phyloP scores from a whole-genome alignment of 1,140 invertebrate genomes.

The Gyrodactylus salaris region DNA sequence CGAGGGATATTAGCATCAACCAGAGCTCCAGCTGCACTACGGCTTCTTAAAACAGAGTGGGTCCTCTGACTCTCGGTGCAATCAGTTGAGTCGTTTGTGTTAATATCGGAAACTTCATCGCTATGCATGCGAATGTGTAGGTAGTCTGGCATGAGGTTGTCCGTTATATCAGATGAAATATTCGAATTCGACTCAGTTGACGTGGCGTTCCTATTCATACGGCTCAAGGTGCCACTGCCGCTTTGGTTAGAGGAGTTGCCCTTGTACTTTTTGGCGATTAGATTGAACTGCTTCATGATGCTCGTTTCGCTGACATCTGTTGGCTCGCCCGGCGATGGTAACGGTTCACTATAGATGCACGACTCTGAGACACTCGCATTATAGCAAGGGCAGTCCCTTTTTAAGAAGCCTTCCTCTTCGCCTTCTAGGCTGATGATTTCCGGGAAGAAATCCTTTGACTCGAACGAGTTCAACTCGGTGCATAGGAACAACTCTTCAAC shows the following conservation, averaged over 20 bases:
- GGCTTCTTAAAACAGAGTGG: neutral
- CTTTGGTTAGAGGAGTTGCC: neutral
- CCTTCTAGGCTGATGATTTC: too few species aligned
- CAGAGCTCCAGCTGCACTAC: neutral
- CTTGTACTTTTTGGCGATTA: neutral
- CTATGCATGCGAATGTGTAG: neutral
- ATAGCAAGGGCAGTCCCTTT: too few species aligned
- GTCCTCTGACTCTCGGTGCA: neutral
- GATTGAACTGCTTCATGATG: neutral
- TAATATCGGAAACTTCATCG: neutral
- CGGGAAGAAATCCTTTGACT: too few species aligned
- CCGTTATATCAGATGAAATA: neutral
- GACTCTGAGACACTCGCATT: too few species aligned
- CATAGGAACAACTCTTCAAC: too few species aligned
- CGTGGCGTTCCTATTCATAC: neutral
- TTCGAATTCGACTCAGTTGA: neutral
- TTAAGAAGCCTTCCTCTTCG: too few species aligned
- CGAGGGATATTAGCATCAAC: neutral
- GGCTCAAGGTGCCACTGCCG: neutral
- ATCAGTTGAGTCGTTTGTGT: neutral
- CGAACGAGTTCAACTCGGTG: too few species aligned
- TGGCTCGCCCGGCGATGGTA: too few species aligned
- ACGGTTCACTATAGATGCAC: too few species aligned
- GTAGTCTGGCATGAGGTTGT: neutral
- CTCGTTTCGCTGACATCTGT: too few species aligned